Base-by-base conservation (phyloP, 2,888 invertebrate species). In the Allophyes oxyacanthae region DNA sequence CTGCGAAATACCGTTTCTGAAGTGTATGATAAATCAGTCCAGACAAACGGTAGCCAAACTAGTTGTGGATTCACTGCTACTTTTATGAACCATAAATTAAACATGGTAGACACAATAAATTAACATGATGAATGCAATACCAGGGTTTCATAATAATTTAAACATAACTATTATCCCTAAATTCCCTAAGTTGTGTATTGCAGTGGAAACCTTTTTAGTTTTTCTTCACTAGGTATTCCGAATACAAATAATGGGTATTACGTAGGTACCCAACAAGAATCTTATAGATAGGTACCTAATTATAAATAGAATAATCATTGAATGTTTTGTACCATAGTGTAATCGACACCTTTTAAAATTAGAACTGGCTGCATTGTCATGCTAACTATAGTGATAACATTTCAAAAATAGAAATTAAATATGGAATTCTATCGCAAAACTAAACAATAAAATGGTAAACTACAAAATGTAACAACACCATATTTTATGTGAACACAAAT, bases 31-130 rank as follows among this genome's bases (percentile, higher is more conserved):
- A 61, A 71, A 72, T 72, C 64, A 54, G 28, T 30, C 14, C 33
- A 45, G 46, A 52, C 41, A 64, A 57, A 61, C 56, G 51, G 70
- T 70, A 63, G 66, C 65, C 45, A 65, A 65, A 72, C 62, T 53
- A 52, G 49, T n/a, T 58, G 41, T 45, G 42, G 43, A 54, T 58
- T 51, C 41, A 44, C 72, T 52, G 70, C 61, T 73, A 66, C 52
- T 56, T 61, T 49, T 55, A 32, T 34, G 20, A 36, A 32, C 41
- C 42, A 44, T 72, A 66, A 72, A 69, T 69, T 56, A 11, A 56
- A 63, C 38, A 53, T 58, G 40, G 48, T 52, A 20, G 38, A 42
- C 57, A 63, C 49, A 58, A 70, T 71, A 68, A 72, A 63, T 63
- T 58, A 46, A 40, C 20, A 38, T 49, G 55, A 68, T 49, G 14